Base-by-base conservation (phyloP, 2,113 vertebrate genomes). In the Sminthopsis crassicaudata region DNA sequence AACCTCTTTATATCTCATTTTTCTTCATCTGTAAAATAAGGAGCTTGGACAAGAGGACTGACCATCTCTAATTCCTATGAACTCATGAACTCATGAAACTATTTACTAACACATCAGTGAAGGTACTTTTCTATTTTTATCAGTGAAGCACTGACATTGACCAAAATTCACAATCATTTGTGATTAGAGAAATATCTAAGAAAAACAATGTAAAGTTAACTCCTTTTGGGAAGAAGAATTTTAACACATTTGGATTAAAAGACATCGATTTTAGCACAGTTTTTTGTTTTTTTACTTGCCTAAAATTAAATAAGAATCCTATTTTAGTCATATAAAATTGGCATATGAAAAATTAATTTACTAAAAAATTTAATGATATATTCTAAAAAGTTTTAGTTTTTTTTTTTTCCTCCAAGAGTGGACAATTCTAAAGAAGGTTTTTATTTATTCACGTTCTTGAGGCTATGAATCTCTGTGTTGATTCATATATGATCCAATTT, bases 271-370 rank as follows among this genome's bases (percentile, higher is more conserved):
- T n/a, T 93, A 93, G 84, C 46, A 91, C 26, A 93, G 67, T 14
- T 30, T 53, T 55, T 23, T 50, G 14, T 30, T 53, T 55, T 42
- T 51, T 55, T 19, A 52, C 2, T 30, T 14, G 7, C 51, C 50
- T 93, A 51, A 96, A 94, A 92, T 57, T 12, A 93, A 97, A 95
- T 91, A 36, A 94, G 95, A 96, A 91, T 24, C 51, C 27, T 36
- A 60, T 90, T 90, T 1, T 84, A 4, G 16, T 97, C 91, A 94
- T 24, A 48, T 10, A 92, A 93, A 95, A 96, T 10, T 90, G 57
- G 90, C 36, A 52, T 46, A 24, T 46, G 84, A 88, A 53, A 46
- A 92, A 89, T 22, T 16, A 8, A 55, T 84, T n/a, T 89, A 94
- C 94, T 93, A 92, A 76, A 48, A 92, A 94, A 95, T 90, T 91